Conservation (phyloP, 2,113 vertebrate genomes). For the Cephalopterus ornatus region DNA sequence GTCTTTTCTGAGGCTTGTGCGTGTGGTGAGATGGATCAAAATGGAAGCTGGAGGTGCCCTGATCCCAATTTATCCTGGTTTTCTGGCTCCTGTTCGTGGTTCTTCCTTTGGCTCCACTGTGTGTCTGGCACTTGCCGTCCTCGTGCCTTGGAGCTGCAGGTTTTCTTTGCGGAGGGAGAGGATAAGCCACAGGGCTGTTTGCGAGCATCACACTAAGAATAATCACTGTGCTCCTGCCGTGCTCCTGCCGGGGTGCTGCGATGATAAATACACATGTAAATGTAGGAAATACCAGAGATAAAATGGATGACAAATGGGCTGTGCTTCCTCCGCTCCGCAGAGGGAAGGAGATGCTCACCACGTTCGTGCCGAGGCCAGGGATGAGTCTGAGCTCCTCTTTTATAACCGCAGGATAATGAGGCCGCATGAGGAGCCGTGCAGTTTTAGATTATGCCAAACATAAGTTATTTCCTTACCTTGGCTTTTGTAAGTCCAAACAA, state of each 20-base stretch:
- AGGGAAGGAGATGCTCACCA: neutral
- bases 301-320: conserved; percentile 52
- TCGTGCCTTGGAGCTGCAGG: neutral
- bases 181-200: neutral
- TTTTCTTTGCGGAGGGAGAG: neutral
- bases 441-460: neutral
- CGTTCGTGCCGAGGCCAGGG: neutral
- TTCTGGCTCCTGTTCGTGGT: rapidly evolving
- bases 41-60: neutral
- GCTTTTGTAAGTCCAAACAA: neutral
- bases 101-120: neutral
- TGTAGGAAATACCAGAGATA: conserved; percentile 42
- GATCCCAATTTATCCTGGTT: neutral
- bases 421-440: neutral
- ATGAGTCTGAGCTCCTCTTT: neutral
- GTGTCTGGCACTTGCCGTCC: neutral
- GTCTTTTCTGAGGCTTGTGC: neutral
- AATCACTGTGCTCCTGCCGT: neutral
- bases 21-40: rapidly evolving
- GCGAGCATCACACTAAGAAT: neutral
- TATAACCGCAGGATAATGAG: neutral
- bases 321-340: neutral
- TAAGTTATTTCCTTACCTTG: neutral
- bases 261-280: conserved; percentile 59
- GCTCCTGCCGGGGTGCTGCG: neutral